These are phyloP conservation scores for Butorides virescens DNA, from an alignment of 2,113 vertebrate genomes.

Conservation along the genomic window DNA sequence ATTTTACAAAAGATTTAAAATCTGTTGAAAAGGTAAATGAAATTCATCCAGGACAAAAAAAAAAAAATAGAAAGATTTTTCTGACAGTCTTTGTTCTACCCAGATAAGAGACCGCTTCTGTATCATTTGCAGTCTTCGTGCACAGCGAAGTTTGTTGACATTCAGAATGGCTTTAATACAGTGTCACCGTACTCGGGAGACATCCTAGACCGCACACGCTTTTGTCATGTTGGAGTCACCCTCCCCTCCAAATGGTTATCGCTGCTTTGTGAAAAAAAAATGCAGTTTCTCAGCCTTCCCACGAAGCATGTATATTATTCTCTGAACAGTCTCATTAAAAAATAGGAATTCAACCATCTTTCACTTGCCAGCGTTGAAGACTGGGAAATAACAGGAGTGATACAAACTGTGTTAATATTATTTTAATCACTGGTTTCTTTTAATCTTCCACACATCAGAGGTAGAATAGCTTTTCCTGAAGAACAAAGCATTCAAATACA, in stretches of 20 bases:
- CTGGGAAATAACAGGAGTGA: not conserved
- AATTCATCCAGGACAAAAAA: slow-evolving; percentile 18
- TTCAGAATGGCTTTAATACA: not conserved
- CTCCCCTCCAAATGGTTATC: not conserved
- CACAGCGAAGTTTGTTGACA: not conserved
- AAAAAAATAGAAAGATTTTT: slow-evolving; percentile 23
- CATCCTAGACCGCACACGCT: not conserved
- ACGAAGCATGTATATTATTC: not conserved
- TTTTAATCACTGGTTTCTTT: slow-evolving; percentile 34
- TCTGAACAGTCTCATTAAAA: slow-evolving; percentile 18
- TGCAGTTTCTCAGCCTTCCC: not conserved
- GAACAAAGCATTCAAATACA: slow-evolving; percentile 8
- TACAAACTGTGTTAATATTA: slow-evolving; percentile 6
- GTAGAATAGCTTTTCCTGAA: not conserved
- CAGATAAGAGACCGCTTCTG: slow-evolving; percentile 18
- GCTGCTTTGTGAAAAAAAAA: not conserved
- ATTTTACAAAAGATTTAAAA: slow-evolving; percentile 55
- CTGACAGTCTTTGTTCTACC: slow-evolving; percentile 49
- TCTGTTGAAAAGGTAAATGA: slow-evolving; percentile 47
- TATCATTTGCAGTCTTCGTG: slow-evolving; percentile 18
- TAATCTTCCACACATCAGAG: not conserved
- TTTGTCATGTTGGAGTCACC: not conserved
- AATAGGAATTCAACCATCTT: not conserved
- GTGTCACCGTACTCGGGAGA: not conserved
- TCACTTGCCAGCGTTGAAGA: not conserved